phyloP scores from a whole-genome alignment of 1,140 invertebrate species.

The Asbolus verrucosus region DNA sequence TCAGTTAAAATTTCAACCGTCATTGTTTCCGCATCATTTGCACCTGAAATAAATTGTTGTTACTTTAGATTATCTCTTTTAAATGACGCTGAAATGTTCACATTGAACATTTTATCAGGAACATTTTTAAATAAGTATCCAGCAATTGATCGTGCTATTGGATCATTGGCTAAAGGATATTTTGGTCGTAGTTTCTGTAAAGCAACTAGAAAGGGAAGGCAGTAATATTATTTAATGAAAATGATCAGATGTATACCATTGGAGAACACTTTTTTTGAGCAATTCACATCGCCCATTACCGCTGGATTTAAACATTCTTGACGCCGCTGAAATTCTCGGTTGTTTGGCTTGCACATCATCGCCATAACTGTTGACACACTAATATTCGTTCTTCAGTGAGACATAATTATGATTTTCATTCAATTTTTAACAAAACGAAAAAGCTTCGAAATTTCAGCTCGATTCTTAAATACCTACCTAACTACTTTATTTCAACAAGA shows the following conservation, averaged over 20 bases:
- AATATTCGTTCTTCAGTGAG: conserved; percentile 52
- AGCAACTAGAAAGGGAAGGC: neutral
- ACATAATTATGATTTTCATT: too few relatives aligned
- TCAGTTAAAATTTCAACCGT: neutral
- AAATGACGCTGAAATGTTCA: neutral
- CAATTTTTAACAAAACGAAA: too few relatives aligned
- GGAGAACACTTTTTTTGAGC: neutral
- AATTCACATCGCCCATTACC: conserved; percentile 10
- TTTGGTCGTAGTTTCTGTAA: neutral
- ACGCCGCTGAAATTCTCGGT: conserved; percentile 46
- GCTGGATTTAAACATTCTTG: conserved; percentile 12
- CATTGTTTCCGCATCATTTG: conserved; percentile 6
- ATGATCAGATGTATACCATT: neutral
- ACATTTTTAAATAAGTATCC: conserved; percentile 53
- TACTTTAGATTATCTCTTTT: neutral
- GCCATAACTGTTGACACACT: conserved; percentile 52
- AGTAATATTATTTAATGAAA: neutral
- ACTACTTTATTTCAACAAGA: too few relatives aligned
- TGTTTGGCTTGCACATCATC: conserved; percentile 43
- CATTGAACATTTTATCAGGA: conserved; percentile 29
- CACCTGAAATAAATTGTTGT: neutral
- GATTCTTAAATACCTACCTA: too few relatives aligned
- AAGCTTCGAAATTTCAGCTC: too few relatives aligned
- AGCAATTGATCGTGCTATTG: conserved; percentile 62
- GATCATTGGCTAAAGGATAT: conserved; percentile 51